These are phyloP conservation scores for Phoebastria nigripes DNA, from an alignment of 2,797 vertebrate genomes.

Conservation along the genomic window DNA sequence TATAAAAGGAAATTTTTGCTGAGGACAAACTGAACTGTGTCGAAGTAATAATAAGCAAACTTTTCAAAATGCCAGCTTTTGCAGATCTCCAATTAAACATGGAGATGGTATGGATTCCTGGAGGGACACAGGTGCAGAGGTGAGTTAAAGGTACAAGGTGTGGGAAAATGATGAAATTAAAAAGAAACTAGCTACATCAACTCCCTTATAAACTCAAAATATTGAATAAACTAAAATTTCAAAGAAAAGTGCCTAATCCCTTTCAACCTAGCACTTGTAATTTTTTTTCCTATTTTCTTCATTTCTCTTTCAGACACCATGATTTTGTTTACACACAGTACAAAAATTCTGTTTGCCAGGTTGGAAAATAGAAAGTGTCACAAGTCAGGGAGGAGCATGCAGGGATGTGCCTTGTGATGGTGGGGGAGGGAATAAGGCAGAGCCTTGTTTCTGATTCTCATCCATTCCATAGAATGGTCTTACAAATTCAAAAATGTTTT, in stretches of 20 bases:
- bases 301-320: not conserved
- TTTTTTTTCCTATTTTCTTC: not conserved
- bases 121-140: not conserved
- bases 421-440: not conserved
- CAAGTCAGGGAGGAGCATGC: not conserved
- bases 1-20: not conserved
- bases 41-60: not conserved
- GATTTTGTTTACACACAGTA: not conserved
- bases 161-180: not conserved
- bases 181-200: not conserved
- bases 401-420: not conserved
- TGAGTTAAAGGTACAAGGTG: not conserved
- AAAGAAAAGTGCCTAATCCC: not conserved
- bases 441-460: not conserved
- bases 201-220: not conserved
- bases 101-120: not conserved
- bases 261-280: not conserved
- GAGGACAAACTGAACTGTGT: not conserved
- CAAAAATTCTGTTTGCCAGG: not conserved
- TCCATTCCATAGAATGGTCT: not conserved
- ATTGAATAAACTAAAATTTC: not conserved
- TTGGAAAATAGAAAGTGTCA: not conserved
- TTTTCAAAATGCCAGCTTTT: not conserved
- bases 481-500: not conserved
- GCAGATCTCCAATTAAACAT: not conserved